A percentile compares a stretch with the other conserved stretches of the same genome.
Evolutionary conservation across 2,888 invertebrate genomes (phyloP).

Genomic region (Drosophila rellima): DNA sequence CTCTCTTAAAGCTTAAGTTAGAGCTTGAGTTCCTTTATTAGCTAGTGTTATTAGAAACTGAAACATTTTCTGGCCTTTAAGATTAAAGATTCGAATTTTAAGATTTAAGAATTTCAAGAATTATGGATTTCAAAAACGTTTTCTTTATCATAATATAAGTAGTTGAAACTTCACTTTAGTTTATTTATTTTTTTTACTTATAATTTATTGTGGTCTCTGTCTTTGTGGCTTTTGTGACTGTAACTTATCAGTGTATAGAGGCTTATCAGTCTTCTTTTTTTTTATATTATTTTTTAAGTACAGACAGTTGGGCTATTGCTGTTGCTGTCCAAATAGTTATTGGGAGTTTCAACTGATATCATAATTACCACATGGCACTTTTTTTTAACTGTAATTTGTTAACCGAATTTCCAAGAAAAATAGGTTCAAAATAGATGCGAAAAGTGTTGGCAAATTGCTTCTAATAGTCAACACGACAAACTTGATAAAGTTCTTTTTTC

Average conservation of each 20-base stretch:
- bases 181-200: constrained; percentile 4
- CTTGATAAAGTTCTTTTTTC: constrained; percentile 40
- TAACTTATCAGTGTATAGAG: not conserved
- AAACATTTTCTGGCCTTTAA: constrained; percentile 3
- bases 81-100: constrained; percentile 20
- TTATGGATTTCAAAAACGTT: constrained; percentile 51
- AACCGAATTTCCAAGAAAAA: constrained; percentile 45
- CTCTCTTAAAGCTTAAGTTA: not conserved
- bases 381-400: constrained; percentile 34
- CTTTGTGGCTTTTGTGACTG: constrained; percentile 5
- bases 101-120: too few species aligned
- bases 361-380: constrained; percentile 10
- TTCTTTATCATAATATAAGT: constrained; percentile 12
- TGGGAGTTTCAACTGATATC: constrained; percentile 31
- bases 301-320: constrained; percentile 9
- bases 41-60: constrained; percentile 26
- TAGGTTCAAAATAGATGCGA: constrained; percentile 27
- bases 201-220: constrained; percentile 22
- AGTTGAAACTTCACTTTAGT: constrained; percentile 24
- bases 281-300: not conserved
- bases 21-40: not conserved
- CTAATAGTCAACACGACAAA: constrained; percentile 24
- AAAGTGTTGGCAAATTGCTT: constrained; percentile 47
- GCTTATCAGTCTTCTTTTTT: constrained; percentile 13
- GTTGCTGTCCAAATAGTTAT: constrained; percentile 12